Evolutionary conservation across 23 tunicate genomes (phyloP).

Genomic region (Aplidium turbinatum): DNA sequence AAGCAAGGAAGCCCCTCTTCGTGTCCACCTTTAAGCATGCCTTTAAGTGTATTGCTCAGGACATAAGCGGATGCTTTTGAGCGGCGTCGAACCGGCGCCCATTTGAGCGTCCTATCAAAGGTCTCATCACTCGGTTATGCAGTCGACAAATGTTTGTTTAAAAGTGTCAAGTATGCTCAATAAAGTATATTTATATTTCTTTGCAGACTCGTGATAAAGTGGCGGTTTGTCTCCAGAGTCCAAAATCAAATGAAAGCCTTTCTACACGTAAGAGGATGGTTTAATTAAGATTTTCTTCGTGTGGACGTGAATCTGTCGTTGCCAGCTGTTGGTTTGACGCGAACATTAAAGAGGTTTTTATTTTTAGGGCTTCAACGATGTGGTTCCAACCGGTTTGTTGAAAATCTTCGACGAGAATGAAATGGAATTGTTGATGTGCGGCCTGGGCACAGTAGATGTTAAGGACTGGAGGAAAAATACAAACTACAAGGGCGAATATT

Average conservation of each 20-base stretch:
- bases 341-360: background rate
- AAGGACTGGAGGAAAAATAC: conserved; percentile 94
- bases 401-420: conserved; percentile 94
- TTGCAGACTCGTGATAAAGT: conserved; percentile 81
- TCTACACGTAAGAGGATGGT: conserved; percentile 60
- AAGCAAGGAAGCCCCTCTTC: no score
- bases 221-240: conserved; percentile 92
- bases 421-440: conserved; percentile 95
- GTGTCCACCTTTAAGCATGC: no score
- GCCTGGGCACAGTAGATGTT: conserved; percentile 93
- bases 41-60: no score
- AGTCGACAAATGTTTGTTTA: no score
- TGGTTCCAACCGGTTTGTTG: conserved; percentile 78
- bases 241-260: conserved; percentile 96
- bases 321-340: background rate
- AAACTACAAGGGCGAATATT: conserved; percentile 89
- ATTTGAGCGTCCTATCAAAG: no score
- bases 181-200: no score
- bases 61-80: background rate
- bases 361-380: conserved; percentile 88
- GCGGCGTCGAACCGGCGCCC: no score
- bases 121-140: no score
- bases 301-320: background rate
- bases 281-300: no score
- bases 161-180: no score